These are phyloP conservation scores for zebrafish (Danio rerio) DNA, from an alignment of 2,113 vertebrate species.

Conservation along the genomic window DNA sequence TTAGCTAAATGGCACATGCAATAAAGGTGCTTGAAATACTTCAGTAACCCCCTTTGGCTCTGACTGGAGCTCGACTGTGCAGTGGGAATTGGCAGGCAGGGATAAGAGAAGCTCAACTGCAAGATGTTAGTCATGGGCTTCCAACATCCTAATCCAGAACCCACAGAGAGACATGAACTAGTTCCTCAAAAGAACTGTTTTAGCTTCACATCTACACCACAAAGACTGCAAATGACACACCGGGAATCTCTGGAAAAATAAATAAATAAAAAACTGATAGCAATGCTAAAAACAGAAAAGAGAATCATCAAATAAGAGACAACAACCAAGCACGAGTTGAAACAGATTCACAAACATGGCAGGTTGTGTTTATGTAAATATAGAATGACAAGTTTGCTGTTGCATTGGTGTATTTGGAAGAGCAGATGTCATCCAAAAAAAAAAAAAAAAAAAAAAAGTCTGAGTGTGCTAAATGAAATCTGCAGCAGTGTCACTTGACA, in stretches of 20 bases:
- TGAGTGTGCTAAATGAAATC: constrained; percentile 74
- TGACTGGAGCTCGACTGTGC: constrained; percentile 39
- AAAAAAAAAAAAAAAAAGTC: constrained; percentile 69
- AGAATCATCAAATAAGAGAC: neutral
- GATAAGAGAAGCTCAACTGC: constrained; percentile 51
- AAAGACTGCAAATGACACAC: constrained; percentile 5
- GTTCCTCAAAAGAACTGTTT: constrained; percentile 27
- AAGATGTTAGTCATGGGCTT: constrained; percentile 58
- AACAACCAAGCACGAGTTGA: neutral
- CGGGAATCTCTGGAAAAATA: constrained; percentile 17
- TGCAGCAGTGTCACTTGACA: constrained; percentile 68
- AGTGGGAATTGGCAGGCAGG: constrained; percentile 52
- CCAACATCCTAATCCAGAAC: constrained; percentile 52
- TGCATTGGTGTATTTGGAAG: constrained; percentile 62
- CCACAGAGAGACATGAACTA: constrained; percentile 45
- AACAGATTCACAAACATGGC: neutral
- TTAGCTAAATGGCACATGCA: constrained; percentile 71
- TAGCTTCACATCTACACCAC: constrained; percentile 46
- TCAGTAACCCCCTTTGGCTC: constrained; percentile 32
- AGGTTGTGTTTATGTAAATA: constrained; percentile 62
- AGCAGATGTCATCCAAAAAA: constrained; percentile 68
- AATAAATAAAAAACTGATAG: neutral
- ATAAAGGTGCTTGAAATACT: constrained; percentile 58
- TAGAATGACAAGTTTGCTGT: constrained; percentile 68
- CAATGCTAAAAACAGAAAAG: neutral